A percentile compares a stretch with the other conserved stretches of the same genome.
Evolutionary conservation across 2,888 invertebrate genomes (phyloP).

Genomic region (Gari tellinella): DNA sequence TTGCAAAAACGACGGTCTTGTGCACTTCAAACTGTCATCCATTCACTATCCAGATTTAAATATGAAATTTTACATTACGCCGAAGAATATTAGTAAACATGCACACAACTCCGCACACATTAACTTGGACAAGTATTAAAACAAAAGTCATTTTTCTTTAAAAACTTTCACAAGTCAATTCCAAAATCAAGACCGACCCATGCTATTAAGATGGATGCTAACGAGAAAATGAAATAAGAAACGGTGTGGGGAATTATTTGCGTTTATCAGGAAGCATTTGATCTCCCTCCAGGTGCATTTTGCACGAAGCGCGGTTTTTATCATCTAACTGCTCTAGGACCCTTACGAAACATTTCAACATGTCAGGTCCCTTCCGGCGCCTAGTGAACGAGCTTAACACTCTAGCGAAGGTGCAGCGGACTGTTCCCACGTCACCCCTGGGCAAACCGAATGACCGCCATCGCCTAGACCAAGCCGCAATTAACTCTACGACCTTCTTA

Average conservation of each 20-base stretch:
- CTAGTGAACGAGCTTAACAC: neutral
- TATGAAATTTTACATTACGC: too few species aligned
- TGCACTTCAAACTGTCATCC: too few species aligned
- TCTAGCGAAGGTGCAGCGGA: too few species aligned
- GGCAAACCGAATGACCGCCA: neutral
- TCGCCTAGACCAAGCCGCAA: slow-evolving; percentile 14
- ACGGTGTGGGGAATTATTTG: slow-evolving; percentile 18
- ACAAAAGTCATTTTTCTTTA: neutral
- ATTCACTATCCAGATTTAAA: too few species aligned
- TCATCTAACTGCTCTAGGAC: slow-evolving; percentile 38
- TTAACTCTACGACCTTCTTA: slow-evolving; percentile 31
- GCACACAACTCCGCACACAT: neutral
- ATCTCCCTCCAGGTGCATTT: slow-evolving; percentile 52
- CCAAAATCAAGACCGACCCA: neutral
- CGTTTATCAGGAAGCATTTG: slow-evolving; percentile 55
- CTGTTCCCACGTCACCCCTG: neutral
- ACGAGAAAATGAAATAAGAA: slow-evolving; percentile 45
- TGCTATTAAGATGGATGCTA: slow-evolving; percentile 37
- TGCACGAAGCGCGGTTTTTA: slow-evolving; percentile 51
- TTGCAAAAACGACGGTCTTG: too few species aligned
- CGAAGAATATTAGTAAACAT: neutral
- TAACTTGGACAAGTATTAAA: neutral
- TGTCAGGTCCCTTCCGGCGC: slow-evolving; percentile 8
- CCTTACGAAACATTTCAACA: slow-evolving; percentile 13
- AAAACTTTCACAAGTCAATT: neutral